A percentile compares a stretch with the other conserved stretches of the same genome.
These are phyloP conservation scores for Teleogryllus oceanicus DNA, from an alignment of 2,888 invertebrate genomes.

Conservation along the genomic window DNA sequence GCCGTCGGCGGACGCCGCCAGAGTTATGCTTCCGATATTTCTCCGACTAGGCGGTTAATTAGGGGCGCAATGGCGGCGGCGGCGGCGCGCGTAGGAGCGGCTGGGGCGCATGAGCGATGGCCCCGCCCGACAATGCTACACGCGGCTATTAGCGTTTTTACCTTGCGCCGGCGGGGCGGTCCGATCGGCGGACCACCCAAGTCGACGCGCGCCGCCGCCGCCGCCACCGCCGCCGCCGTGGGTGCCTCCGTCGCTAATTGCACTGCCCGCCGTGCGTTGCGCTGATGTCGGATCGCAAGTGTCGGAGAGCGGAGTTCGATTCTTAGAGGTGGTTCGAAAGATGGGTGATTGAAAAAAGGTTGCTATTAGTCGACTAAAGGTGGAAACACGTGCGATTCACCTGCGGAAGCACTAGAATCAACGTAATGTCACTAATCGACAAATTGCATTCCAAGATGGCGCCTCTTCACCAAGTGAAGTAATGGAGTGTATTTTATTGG, in stretches of 20 bases:
- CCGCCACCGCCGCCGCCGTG: background rate
- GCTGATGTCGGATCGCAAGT: no score
- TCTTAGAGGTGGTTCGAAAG: no score
- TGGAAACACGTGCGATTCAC: no score
- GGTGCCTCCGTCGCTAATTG: background rate
- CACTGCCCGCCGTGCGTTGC: background rate
- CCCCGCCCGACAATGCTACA: background rate
- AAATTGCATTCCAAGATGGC: no score
- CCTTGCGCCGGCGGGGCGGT: background rate
- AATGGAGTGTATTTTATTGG: no score
- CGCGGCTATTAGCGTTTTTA: conserved; percentile 7
- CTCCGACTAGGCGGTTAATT: background rate
- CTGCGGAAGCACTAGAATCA: no score
- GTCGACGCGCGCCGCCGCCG: background rate
- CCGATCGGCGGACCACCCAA: conserved; percentile 2
- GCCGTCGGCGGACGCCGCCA: background rate
- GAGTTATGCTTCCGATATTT: conserved; percentile 18
- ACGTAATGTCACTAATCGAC: no score
- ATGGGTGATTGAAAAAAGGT: no score
- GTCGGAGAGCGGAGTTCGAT: no score
- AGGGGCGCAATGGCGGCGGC: background rate
- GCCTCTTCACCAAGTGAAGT: no score
- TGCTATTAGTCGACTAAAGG: no score
- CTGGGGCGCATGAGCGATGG: conserved; percentile 6
- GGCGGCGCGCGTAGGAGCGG: background rate